A percentile compares a stretch with the other conserved stretches of the same genome.
Conservation (phyloP, 2,113 vertebrate species). For the Pedetes capensis region DNA sequence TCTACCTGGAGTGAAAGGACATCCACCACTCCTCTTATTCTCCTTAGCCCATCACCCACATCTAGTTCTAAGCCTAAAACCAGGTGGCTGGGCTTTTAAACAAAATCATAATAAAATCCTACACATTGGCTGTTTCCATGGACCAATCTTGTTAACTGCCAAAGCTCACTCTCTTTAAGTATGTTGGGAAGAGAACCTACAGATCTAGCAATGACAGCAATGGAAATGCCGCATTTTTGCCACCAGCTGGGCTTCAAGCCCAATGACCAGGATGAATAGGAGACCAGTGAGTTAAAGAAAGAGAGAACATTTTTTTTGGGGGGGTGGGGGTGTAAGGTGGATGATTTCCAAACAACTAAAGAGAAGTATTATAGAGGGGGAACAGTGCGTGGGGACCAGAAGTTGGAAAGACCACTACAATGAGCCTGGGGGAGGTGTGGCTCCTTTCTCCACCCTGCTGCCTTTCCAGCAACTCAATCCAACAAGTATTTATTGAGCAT, state of each 20-base stretch:
- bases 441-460: slow-evolving; percentile 26
- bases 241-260: slow-evolving; percentile 67
- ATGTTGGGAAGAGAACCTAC: slow-evolving; percentile 43
- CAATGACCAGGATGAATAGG: slow-evolving; percentile 63
- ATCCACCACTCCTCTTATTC: neutral
- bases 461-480: slow-evolving; percentile 72
- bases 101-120: slow-evolving; percentile 29
- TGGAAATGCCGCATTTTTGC: slow-evolving; percentile 67
- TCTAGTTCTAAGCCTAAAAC: neutral
- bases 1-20: neutral
- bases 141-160: slow-evolving; percentile 32
- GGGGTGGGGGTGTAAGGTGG: neutral
- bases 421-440: slow-evolving; percentile 38
- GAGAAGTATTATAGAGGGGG: slow-evolving; percentile 25
- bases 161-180: slow-evolving; percentile 4
- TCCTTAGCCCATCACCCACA: slow-evolving; percentile 19
- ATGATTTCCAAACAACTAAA: slow-evolving; percentile 14
- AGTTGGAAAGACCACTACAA: slow-evolving; percentile 44
- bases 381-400: slow-evolving; percentile 34
- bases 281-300: slow-evolving; percentile 54
- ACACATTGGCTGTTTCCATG: slow-evolving; percentile 51
- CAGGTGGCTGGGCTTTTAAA: slow-evolving; percentile 33
- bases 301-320: slow-evolving; percentile 19
- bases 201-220: slow-evolving; percentile 51
- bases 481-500: slow-evolving; percentile 74